phyloP scores from a whole-genome alignment of 1,140 invertebrate species.

The Pogonomyrmex barbatus region DNA sequence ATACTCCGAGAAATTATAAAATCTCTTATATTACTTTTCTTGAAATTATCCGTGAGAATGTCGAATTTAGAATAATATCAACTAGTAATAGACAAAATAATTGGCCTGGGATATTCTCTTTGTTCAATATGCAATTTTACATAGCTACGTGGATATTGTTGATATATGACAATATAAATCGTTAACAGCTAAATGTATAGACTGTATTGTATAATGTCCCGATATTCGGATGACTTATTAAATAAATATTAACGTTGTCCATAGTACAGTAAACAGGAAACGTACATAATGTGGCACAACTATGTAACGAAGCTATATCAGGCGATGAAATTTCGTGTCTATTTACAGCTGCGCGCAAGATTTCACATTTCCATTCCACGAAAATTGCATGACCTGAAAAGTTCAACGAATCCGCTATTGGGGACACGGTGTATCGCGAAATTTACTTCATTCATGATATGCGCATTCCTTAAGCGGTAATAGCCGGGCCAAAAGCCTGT shows the following conservation, averaged over 20 bases:
- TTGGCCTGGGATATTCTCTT: background rate
- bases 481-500: constrained; percentile 1
- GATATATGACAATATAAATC: constrained; percentile 30
- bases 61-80: background rate
- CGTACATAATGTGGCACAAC: background rate
- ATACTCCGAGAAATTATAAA: background rate
- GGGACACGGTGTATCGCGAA: constrained; percentile 44
- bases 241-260: constrained; percentile 44
- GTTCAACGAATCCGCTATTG: constrained; percentile 32
- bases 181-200: constrained; percentile 7
- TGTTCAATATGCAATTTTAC: constrained; percentile 7
- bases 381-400: constrained; percentile 40
- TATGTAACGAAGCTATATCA: constrained; percentile 19
- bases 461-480: constrained; percentile 32
- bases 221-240: constrained; percentile 27
- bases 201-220: too few relatives aligned
- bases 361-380: constrained; percentile 25
- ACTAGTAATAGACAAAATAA: background rate
- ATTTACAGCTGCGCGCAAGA: constrained; percentile 14
- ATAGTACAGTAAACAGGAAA: background rate
- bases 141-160: background rate
- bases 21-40: background rate
- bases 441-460: constrained; percentile 46
- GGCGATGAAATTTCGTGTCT: background rate
- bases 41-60: background rate